phyloP scores from a whole-genome alignment of 2,888 invertebrate genomes.

The Habroteleia sp. region DNA sequence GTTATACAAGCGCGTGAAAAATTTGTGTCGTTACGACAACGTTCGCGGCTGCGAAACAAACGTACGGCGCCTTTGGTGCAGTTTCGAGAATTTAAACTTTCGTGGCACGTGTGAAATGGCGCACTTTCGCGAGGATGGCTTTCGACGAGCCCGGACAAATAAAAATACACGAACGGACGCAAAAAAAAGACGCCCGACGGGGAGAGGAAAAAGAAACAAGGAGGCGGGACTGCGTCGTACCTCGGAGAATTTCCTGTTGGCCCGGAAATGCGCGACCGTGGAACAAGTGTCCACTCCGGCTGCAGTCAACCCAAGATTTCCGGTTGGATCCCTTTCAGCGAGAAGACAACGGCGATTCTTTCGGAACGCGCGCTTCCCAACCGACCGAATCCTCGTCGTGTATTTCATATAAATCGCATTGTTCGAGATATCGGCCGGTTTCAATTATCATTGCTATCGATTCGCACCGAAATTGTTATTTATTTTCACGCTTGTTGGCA shows the following conservation, averaged over 20 bases:
- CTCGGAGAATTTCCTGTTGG: slow-evolving; percentile 49
- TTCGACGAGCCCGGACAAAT: slow-evolving; percentile 28
- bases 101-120: slow-evolving; percentile 57
- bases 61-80: slow-evolving; percentile 15
- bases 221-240: slow-evolving; percentile 31
- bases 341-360: slow-evolving; percentile 3
- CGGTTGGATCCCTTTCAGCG: slow-evolving; percentile 45
- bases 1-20: slow-evolving; percentile 50
- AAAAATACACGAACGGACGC: not conserved
- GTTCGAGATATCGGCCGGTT: slow-evolving; percentile 19
- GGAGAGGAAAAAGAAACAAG: not conserved
- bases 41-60: slow-evolving; percentile 23
- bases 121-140: slow-evolving; percentile 53
- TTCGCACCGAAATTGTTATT: slow-evolving; percentile 1
- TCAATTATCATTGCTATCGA: slow-evolving; percentile 27
- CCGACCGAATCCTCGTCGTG: not conserved
- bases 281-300: slow-evolving; percentile 47
- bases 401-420: slow-evolving; percentile 3
- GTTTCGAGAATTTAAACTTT: slow-evolving; percentile 51
- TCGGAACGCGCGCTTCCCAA: slow-evolving; percentile 12
- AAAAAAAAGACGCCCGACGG: not conserved
- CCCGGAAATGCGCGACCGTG: slow-evolving; percentile 54
- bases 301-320: slow-evolving; percentile 51
- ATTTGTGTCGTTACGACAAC: slow-evolving; percentile 35
- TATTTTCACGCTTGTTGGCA: slow-evolving; percentile 1